Evolutionary conservation across 1,140 invertebrate genomes (phyloP), one percentile per base, ranked within the genome.

Genomic region (Episyrphus balteatus): DNA sequence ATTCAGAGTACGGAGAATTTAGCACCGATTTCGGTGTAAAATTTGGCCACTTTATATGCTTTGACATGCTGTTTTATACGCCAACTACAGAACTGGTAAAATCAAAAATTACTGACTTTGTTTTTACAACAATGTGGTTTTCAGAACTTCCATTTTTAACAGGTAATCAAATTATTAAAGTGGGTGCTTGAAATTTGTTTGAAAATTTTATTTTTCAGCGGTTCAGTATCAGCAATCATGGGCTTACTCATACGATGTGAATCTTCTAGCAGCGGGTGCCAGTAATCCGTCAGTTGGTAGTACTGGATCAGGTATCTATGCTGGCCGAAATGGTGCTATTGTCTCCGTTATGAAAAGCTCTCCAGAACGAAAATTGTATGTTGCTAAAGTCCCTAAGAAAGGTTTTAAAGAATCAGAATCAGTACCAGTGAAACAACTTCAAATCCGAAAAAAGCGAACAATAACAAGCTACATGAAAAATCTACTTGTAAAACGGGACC

Each of bases 31-130:
- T 92, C 56, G 81, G 82, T 5, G 84, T 88, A 0, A 81, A 72
- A 13, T 92, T 94, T 60, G 88, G 86, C 0, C 73, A 80, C 8
- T 78, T 88, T 44, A 83, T 79, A 13, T 87, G 86, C 57, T 87
- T 86, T 51, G 88, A 92, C 62, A 76, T 91, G 10, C 45, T 89
- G 2, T 90, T 82, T 56, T 54, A 76, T 38, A 58, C 73, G 5
- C 87, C 88, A 0, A 56, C 56, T 0, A 51, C 59, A 6, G 42
- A 54, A 33, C 18, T 68, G 18, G 42, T 58, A 10, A 46, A 58
- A 13, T 43, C 54, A 43, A 65, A 70, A 1, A 58, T 89, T 1
- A 76, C 71, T 5, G 81, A 91, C 59, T 75, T 91, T 37, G 65
- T 87, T 0, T 83, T 78, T 53, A 69, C 84, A 0, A 79, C 81